Evolutionary conservation across 2,888 invertebrate genomes (phyloP), one percentile per base, ranked within the genome.

Genomic region (Cephus pygmeus): DNA sequence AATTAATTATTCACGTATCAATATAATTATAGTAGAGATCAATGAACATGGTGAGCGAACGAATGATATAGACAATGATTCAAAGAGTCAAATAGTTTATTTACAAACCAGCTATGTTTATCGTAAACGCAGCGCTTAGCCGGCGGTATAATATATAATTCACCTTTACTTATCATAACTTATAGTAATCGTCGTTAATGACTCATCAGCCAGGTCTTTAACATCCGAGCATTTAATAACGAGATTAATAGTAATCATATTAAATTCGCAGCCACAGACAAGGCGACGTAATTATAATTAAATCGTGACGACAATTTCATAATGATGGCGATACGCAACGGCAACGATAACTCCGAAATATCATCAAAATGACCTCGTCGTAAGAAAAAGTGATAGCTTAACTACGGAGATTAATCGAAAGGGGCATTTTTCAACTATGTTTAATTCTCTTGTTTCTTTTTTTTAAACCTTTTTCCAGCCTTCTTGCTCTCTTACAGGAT

Each of bases 1-100:
- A 9, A 56, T 56, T 23, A 40, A 40, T 40, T 40, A 2, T 6
- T 40, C 2, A 56, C 56, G 23, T 56, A 23, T 56, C 56, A 56
- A 23, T 56, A 9, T 23, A 56, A 15, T 56, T 56, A 23, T 3
- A 56, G 23, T 56, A 9, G 2, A 56, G 56, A 56, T 23, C 23
- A 23, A 56, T 56, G 56, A 56, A 56, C 23, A 23, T 56, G 56
- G 56, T 23, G 30, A 34, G 3, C 12, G 71, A 71, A 71, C n/a
- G 71, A 71, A 33, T 34, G 71, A 71, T 33, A 30, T 71, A 71
- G 34, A 33, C 33, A 31, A 31, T 71, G 31, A 81, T 86, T 91
- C 87, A 91, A 91, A 91, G 91, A 91, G 88, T 91, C 90, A 90
- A 91, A 90, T 91, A 89, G 88, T 91, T 90, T 91, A 91, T 91